Evolutionary conservation across 2,797 vertebrate genomes (phyloP).

Genomic region (Xenopus petersii): DNA sequence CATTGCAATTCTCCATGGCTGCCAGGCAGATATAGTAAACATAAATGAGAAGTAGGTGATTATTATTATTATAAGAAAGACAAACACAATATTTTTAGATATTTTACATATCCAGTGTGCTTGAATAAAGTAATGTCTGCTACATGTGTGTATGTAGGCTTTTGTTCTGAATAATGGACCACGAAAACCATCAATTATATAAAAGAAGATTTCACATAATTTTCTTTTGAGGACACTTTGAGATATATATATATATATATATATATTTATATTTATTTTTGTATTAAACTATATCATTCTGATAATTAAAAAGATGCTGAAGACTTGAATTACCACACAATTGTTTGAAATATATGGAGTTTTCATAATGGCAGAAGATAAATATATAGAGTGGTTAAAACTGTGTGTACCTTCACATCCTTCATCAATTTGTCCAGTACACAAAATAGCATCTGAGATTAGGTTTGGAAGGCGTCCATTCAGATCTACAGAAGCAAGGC

Average conservation of each 20-base stretch:
- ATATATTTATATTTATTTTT: no score
- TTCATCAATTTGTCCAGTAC: conserved; percentile 93
- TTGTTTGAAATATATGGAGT: not conserved
- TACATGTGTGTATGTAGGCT: not conserved
- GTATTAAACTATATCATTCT: not conserved
- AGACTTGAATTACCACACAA: not conserved
- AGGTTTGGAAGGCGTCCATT: conserved; percentile 92
- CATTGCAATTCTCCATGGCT: no score
- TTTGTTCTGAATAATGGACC: no score
- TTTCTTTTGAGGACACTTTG: no score
- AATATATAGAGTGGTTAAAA: conserved; percentile 25
- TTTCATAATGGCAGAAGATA: not conserved
- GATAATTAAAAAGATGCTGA: not conserved
- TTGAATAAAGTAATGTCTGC: no score
- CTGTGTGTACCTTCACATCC: conserved; percentile 86
- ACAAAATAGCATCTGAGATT: conserved; percentile 91
- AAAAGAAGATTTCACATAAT: no score
- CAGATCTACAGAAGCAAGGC: conserved; percentile 90
- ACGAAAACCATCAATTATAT: not conserved
- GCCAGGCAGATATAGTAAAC: no score
- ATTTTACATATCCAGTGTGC: no score
- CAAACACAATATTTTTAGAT: no score
- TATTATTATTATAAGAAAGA: no score
- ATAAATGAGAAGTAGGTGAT: no score
- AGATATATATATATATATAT: no score